Base-by-base conservation (phyloP, 2,888 invertebrate species). In the Euzetes globulus region DNA sequence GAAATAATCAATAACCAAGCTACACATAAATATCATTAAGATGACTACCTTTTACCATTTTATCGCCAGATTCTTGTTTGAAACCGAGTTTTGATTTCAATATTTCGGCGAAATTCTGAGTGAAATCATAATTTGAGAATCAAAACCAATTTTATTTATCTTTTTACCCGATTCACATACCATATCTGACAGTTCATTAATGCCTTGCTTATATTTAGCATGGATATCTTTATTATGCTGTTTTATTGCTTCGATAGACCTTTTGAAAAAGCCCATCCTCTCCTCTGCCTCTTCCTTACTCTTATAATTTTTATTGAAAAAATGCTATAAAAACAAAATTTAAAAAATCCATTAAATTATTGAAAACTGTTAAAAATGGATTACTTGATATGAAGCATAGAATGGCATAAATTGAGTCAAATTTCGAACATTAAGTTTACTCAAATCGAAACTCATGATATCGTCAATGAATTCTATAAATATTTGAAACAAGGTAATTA, bases 181-280 rank as follows among this genome's bases (percentile, higher is more conserved):
- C 60, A 60, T 60, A 60, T 60, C 60, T 2, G 60, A 60, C 1
- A 60, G 60, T 29, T 60, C 60, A 60, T 60, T 60, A 15, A 60
- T 25, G 13, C 60, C 60, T 27, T 60, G 22, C 7, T 17, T 9
- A 60, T 60, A 60, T 29, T 60, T 25, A 4, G 25, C 5, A 3
- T 25, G 11, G 9, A 60, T 13, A 15, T 60, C 27, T 15, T 6
- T 5, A 60, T 60, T 60, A 27, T 60, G 60, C 13, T 29, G 27
- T 60, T 27, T 25, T 9, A 60, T 60, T 9, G 22, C 25, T 27
- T 60, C 60, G 15, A 60, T 27, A 4, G 60, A 22, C 13, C 15
- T 60, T 17, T 29, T 60, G 60, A 60, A n/a, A 4, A 27, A 60
- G 5, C 60, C 27, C 22, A 22, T 60, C 17, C 29, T 25, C 25